Evolutionary conservation across 2,888 invertebrate species (phyloP), one percentile per base, ranked within the genome.

Genomic region (Gerosis bhagava): DNA sequence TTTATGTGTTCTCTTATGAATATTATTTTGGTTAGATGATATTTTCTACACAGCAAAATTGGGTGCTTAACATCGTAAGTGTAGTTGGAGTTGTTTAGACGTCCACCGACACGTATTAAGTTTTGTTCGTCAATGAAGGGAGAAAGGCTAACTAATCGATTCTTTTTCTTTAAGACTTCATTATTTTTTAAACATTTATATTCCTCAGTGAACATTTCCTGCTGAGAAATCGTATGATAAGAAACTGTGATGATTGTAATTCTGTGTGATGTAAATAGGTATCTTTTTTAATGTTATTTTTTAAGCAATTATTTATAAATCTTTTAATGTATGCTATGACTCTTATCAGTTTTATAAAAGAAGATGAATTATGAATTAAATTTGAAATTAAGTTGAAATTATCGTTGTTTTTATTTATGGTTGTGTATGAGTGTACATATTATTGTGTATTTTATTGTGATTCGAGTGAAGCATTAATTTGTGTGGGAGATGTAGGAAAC

Each of bases 11-110:
- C n/a, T 13, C 21, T 24, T 10, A 19, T 7, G 25, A 56, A 53
- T 8, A 56, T 34, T 8, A 56, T 35, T 42, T 51, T 49, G 22
- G 55, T 55, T 24, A 52, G 17, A 24, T 50, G 41, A 39, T 54
- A 39, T 24, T 41, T 45, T 10, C 34, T 39, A 34, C 39, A 43
- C 11, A 51, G 12, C 3, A 51, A 22, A 8, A 51, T 48, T 17
- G 47, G 51, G 6, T 51, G 51, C 16, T 51, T 51, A 11, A 44
- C 35, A 26, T 44, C 41, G 31, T 49, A 51, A 7, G 17, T 15
- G 11, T 49, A 49, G 24, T 34, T 12, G 12, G 51, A 48, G 21
- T 52, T 49, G 15, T 44, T 37, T 28, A 51, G 41, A n/a, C 51
- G 35, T 21, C 45, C 45, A 16, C 37, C 41, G 15, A 49, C 46